These are phyloP conservation scores for Trichonephila clavata DNA, from an alignment of 1,140 invertebrate species.

Conservation along the genomic window DNA sequence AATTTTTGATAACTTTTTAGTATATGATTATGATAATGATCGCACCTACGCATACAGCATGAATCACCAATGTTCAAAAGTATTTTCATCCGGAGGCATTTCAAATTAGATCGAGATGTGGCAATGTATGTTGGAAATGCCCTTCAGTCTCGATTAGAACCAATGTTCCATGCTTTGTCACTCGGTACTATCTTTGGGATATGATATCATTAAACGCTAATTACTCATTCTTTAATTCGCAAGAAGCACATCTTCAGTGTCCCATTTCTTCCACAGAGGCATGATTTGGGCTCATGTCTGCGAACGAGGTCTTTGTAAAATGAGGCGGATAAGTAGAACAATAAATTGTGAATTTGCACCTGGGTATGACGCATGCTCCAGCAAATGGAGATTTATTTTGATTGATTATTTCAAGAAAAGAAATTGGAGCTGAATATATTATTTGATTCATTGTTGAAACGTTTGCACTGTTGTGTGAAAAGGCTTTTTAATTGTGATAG, in stretches of 20 bases:
- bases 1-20: too few species aligned
- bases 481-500: too few species aligned
- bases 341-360: slow-evolving; percentile 11
- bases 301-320: background rate
- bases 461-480: background rate
- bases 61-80: background rate
- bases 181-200: background rate
- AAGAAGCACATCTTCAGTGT: background rate
- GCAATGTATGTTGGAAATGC: background rate
- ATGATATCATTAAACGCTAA: background rate
- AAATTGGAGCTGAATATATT: background rate
- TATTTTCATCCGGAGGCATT: background rate
- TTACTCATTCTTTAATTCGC: background rate
- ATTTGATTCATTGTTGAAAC: background rate
- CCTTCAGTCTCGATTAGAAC: background rate
- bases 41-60: too few species aligned
- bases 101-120: background rate
- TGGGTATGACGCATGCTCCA: background rate
- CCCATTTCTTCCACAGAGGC: background rate
- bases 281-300: background rate
- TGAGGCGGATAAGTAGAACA: background rate
- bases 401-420: background rate
- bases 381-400: slow-evolving; percentile 21
- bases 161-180: background rate
- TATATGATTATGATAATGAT: too few species aligned